These are phyloP conservation scores for Pholis gunnellus DNA, from an alignment of 2,113 vertebrate genomes.

Conservation along the genomic window DNA sequence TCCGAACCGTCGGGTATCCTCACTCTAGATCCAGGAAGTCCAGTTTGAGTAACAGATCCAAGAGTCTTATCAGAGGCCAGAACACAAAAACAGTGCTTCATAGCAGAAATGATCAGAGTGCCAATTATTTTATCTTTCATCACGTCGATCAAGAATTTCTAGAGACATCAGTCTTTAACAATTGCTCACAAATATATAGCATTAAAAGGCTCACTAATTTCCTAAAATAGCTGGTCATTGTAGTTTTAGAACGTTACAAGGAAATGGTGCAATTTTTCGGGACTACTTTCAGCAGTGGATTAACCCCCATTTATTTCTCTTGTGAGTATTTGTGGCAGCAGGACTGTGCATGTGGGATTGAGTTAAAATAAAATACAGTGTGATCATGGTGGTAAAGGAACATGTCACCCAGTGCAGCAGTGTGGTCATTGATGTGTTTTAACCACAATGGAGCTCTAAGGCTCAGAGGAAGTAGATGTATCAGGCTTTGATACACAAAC, in stretches of 20 bases:
- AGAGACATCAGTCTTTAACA: not conserved
- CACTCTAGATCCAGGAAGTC: too few relatives aligned
- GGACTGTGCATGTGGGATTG: not conserved
- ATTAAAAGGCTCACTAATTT: not conserved
- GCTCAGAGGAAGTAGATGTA: not conserved
- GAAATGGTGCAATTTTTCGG: not conserved
- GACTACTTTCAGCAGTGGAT: not conserved
- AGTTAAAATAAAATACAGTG: slow-evolving; percentile 1
- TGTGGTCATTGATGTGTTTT: not conserved
- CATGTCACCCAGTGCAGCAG: not conserved
- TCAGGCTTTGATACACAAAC: not conserved
- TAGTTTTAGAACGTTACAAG: not conserved
- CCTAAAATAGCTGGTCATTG: not conserved
- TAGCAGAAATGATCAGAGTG: too few relatives aligned
- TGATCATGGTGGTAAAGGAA: not conserved
- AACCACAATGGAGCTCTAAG: not conserved
- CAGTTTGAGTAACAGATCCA: too few relatives aligned
- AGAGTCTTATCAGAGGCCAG: too few relatives aligned
- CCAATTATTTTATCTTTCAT: too few relatives aligned
- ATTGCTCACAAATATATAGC: not conserved
- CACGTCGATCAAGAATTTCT: not conserved
- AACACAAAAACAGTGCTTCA: too few relatives aligned
- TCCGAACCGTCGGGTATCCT: too few relatives aligned
- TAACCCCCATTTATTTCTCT: not conserved
- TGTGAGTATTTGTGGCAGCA: not conserved